Evolutionary conservation across 2,888 invertebrate genomes (phyloP).

Genomic region (Fragum sueziense): DNA sequence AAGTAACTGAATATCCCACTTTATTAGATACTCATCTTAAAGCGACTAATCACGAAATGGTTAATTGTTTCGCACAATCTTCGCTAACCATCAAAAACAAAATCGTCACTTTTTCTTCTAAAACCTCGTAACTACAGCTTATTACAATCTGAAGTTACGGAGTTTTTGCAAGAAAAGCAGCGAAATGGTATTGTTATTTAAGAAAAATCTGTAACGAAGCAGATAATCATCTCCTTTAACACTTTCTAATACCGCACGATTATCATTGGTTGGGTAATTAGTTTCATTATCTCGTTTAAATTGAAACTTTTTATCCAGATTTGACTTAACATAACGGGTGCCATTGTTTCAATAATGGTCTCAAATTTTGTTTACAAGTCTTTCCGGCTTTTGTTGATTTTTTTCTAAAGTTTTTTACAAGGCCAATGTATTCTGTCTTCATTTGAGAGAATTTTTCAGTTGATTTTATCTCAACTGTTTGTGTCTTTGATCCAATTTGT

Average conservation of each 20-base stretch:
- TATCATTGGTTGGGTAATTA: not conserved
- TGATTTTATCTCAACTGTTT: not conserved
- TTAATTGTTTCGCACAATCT: constrained; percentile 6
- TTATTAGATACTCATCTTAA: not conserved
- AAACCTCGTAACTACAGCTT: too few species aligned
- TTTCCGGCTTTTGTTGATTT: not conserved
- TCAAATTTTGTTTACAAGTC: not conserved
- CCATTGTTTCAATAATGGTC: not conserved
- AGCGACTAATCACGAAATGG: not conserved
- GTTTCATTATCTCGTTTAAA: not conserved
- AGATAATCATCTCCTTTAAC: not conserved
- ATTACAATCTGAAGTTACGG: too few species aligned
- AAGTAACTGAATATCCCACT: constrained; percentile 6
- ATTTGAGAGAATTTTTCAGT: not conserved
- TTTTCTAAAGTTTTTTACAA: not conserved
- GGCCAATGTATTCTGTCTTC: not conserved
- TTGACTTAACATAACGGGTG: not conserved
- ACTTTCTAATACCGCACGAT: not conserved
- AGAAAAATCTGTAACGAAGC: constrained; percentile 5
- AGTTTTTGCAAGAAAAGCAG: too few species aligned
- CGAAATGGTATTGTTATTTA: constrained; percentile 8
- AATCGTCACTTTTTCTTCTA: too few species aligned
- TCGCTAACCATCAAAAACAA: not conserved
- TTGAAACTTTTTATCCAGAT: constrained; percentile 4
- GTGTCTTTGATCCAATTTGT: constrained; percentile 12